Evolutionary conservation across 2,797 vertebrate genomes (phyloP).

Genomic region (Anolis apletophallus): DNA sequence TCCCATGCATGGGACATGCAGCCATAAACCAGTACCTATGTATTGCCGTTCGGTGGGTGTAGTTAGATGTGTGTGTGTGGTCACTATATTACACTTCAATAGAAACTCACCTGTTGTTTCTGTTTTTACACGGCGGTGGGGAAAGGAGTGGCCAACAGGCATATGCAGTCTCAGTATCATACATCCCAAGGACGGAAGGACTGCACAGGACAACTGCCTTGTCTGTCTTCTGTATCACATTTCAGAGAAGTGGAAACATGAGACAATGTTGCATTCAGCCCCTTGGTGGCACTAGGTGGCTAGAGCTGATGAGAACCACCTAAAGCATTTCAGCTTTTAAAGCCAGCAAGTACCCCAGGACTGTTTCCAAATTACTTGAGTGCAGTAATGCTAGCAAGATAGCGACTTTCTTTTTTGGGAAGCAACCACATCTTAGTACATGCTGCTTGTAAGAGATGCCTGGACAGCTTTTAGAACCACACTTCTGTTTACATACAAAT

Average conservation of each 20-base stretch:
- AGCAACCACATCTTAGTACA: conserved; percentile 23
- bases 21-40: conserved; percentile 59
- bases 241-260: conserved; percentile 61
- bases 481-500: conserved; percentile 41
- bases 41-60: conserved; percentile 58
- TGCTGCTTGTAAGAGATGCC: conserved; percentile 47
- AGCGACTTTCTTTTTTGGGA: conserved; percentile 9
- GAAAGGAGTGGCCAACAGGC: conserved; percentile 29
- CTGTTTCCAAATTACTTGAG: conserved; percentile 54
- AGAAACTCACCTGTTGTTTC: conserved; percentile 22
- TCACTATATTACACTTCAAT: conserved; percentile 60
- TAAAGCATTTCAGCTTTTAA: conserved; percentile 61
- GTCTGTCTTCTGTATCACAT: conserved; percentile 53
- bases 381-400: conserved; percentile 40
- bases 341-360: conserved; percentile 35
- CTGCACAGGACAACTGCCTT: conserved; percentile 24
- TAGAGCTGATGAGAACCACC: conserved; percentile 61
- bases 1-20: conserved; percentile 72
- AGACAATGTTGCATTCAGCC: conserved; percentile 71
- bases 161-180: conserved; percentile 44
- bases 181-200: conserved; percentile 39
- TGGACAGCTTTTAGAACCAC: conserved; percentile 60
- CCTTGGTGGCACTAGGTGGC: conserved; percentile 81
- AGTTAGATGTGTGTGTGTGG: conserved; percentile 61
- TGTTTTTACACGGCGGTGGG: conserved; percentile 34